A percentile compares a stretch with the other conserved stretches of the same genome.
These are phyloP conservation scores for Mallotus villosus DNA, from an alignment of 2,797 vertebrate species.

Conservation along the genomic window DNA sequence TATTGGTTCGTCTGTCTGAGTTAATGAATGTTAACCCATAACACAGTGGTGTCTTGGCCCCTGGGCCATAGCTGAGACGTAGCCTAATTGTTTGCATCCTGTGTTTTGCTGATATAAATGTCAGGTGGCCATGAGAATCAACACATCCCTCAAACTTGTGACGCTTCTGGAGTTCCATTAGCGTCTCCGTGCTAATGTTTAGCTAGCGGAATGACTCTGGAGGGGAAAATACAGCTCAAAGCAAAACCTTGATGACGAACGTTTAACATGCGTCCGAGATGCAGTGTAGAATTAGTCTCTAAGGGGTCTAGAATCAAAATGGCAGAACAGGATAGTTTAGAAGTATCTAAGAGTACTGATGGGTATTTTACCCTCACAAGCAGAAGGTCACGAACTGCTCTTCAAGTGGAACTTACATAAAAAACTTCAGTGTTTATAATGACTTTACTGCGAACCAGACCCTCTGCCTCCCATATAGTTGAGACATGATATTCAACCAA, in stretches of 20 bases:
- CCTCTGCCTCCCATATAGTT: too few relatives aligned
- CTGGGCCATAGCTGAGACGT: slow-evolving; percentile 17
- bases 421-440: too few relatives aligned
- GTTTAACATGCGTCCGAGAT: neutral
- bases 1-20: too few relatives aligned
- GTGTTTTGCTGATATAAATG: slow-evolving; percentile 24
- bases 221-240: slow-evolving; percentile 10
- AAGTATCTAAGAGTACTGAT: slow-evolving; percentile 38
- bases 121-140: slow-evolving; percentile 36
- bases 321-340: slow-evolving; percentile 22
- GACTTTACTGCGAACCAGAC: too few relatives aligned
- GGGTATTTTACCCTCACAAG: slow-evolving; percentile 22
- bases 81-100: slow-evolving; percentile 24
- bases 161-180: slow-evolving; percentile 54
- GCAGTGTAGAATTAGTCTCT: neutral
- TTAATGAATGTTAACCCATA: neutral
- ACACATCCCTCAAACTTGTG: slow-evolving; percentile 40
- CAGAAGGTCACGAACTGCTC: slow-evolving; percentile 38
- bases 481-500: too few relatives aligned
- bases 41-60: neutral
- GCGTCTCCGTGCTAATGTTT: slow-evolving; percentile 58
- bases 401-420: neutral
- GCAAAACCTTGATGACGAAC: neutral
- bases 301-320: slow-evolving; percentile 12
- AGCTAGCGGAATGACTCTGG: slow-evolving; percentile 36